These are phyloP conservation scores for Cyphomyrmex costatus DNA, from an alignment of 1,140 invertebrate genomes.

Conservation along the genomic window DNA sequence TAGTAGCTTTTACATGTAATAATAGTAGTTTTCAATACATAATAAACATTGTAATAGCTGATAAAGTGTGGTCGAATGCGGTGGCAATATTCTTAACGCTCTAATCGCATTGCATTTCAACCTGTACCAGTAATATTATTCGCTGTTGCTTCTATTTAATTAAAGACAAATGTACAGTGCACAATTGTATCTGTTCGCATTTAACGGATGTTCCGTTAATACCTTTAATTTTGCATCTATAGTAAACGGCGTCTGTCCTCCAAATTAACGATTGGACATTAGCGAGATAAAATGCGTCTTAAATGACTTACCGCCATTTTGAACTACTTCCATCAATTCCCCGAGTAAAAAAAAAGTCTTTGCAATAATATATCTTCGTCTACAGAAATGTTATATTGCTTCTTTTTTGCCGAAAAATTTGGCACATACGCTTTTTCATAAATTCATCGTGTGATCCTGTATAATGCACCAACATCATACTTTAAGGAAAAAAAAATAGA, in stretches of 20 bases:
- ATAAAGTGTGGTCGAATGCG: conserved; percentile 1
- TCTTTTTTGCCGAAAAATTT: conserved; percentile 69
- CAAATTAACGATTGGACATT: conserved; percentile 76
- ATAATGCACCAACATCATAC: conserved; percentile 9
- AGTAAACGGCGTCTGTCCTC: conserved; percentile 78
- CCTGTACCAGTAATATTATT: conserved; percentile 66
- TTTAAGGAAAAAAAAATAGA: conserved; percentile 61
- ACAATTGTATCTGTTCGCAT: conserved; percentile 56
- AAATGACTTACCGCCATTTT: conserved; percentile 86
- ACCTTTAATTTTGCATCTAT: conserved; percentile 68
- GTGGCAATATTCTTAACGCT: conserved; percentile 26
- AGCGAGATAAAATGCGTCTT: conserved; percentile 73
- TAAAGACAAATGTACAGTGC: conserved; percentile 64
- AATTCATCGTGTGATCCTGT: conserved; percentile 69
- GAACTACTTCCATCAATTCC: conserved; percentile 87
- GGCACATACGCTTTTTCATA: conserved; percentile 69
- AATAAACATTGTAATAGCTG: conserved; percentile 35
- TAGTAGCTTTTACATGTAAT: conserved; percentile 36
- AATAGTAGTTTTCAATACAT: conserved; percentile 31
- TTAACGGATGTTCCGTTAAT: conserved; percentile 62
- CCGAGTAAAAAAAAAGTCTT: conserved; percentile 76
- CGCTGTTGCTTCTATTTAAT: conserved; percentile 74
- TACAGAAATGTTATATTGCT: conserved; percentile 75
- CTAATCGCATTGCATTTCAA: conserved; percentile 57
- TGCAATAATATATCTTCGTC: conserved; percentile 58